Evolutionary conservation across 2,888 invertebrate genomes (phyloP), one percentile per base, ranked within the genome.

Genomic region (Cenopis cana): DNA sequence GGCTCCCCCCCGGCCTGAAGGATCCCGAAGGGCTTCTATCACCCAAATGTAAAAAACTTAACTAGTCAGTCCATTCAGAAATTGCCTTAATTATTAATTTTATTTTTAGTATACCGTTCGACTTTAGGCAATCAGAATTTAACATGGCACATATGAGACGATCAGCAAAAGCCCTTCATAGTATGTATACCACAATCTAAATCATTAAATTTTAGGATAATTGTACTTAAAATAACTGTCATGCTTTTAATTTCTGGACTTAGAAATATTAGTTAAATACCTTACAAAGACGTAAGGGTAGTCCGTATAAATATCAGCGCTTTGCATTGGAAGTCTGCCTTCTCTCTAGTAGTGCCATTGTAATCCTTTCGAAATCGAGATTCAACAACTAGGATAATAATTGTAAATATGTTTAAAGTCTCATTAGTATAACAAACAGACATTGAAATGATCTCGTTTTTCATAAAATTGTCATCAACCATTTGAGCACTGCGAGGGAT

Each of bases 401-500:
- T 65, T 68, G 59, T 65, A 73, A 67, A 73, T 73, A 73, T 69
- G 62, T 38, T 52, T 73, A 62, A 52, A 73, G 64, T 71, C 71
- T 72, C 62, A 64, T 73, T 74, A 69, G 85, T 89, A 86, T 83
- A 86, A 88, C 85, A 80, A 86, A 88, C 85, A 80, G 82, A 78
- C 79, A 82, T 79, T 82, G 79, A 80, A 80, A 85, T 87, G 87
- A 88, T 87, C 88, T 91, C 88, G 87, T 88, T 84, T 86, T 82
- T 83, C 83, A 79, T 79, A 78, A 87, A 87, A 86, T 87, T 90
- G 84, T 87, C 86, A 85, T 82, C 87, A 84, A 85, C 82, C 85
- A 82, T 46, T 81, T 80, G 82, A 88, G 89, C 90, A 92, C 90
- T 88, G 86, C 89, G 84, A 88, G 79, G 87, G 83, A 82, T 89